phyloP scores from a whole-genome alignment of 92 coral and sea anemone genomes.

The Diadumene lineata region DNA sequence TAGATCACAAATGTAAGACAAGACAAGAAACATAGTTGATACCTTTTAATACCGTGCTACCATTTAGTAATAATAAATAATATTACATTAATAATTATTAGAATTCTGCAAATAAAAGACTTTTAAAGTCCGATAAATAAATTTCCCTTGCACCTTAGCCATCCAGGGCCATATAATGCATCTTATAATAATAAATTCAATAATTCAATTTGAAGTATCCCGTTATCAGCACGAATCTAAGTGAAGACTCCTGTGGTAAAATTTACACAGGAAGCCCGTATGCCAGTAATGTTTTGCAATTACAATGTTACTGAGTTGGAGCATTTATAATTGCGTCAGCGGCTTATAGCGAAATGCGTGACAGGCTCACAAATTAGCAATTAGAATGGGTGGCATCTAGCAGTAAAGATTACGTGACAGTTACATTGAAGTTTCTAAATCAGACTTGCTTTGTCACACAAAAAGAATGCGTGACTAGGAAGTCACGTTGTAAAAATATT shows the following conservation, averaged over 20 bases:
- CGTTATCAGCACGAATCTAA: neutral
- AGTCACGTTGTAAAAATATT: neutral
- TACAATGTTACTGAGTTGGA: neutral
- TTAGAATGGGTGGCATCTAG: neutral
- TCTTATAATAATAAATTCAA: too few species aligned
- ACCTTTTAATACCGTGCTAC: conserved; percentile 34
- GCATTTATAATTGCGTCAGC: neutral
- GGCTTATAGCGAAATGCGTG: neutral
- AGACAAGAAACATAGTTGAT: neutral
- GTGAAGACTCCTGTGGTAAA: neutral
- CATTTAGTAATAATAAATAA: conserved; percentile 39
- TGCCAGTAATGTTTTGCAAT: neutral
- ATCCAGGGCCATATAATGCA: conserved; percentile 38
- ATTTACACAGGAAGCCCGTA: neutral
- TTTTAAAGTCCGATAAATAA: conserved; percentile 41
- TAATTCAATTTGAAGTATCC: neutral
- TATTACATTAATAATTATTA: conserved; percentile 32
- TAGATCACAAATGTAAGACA: neutral
- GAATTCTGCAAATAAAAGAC: conserved; percentile 4
- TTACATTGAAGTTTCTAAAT: too few species aligned
- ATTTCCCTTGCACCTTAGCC: conserved; percentile 53
- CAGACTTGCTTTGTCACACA: too few species aligned
- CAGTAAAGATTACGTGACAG: too few species aligned
- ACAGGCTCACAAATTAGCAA: neutral
- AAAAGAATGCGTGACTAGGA: neutral